These are phyloP conservation scores for Castor canadensis DNA, from an alignment of 2,113 vertebrate genomes.

Conservation along the genomic window DNA sequence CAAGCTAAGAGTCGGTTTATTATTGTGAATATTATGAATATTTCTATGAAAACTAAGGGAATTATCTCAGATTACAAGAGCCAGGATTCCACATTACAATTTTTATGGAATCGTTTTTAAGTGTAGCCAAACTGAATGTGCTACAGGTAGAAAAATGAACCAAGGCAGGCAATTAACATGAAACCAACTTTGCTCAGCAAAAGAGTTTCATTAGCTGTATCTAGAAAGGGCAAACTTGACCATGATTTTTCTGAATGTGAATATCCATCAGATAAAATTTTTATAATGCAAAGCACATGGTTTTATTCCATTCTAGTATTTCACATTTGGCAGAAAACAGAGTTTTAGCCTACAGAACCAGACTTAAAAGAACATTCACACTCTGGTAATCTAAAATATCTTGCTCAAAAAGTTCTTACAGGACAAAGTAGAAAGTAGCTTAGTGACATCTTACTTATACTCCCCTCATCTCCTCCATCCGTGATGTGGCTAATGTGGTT, in stretches of 20 bases:
- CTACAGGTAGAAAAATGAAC: neutral
- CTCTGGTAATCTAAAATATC: conserved; percentile 15
- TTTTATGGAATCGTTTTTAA: neutral
- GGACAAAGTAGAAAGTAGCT: conserved; percentile 10
- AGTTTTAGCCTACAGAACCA: conserved; percentile 81
- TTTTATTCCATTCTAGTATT: conserved; percentile 84
- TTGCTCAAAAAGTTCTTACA: conserved; percentile 40
- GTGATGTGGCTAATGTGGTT: neutral
- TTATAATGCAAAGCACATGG: conserved; percentile 89
- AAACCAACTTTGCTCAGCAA: neutral
- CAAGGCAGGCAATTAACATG: neutral
- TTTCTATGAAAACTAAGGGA: conserved; percentile 1
- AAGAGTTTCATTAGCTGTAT: neutral
- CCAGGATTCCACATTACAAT: neutral
- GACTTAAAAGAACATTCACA: conserved; percentile 76
- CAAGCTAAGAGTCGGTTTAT: neutral
- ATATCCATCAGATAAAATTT: conserved; percentile 81
- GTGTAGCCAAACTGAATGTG: neutral
- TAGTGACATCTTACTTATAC: conserved; percentile 31
- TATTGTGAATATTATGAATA: neutral
- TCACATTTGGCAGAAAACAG: conserved; percentile 84
- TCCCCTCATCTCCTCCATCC: neutral
- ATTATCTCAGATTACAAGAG: neutral
- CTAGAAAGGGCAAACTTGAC: conserved; percentile 55
- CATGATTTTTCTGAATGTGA: conserved; percentile 84